Conservation (phyloP, 23 tunicate species). For the Diplosoma virens region DNA sequence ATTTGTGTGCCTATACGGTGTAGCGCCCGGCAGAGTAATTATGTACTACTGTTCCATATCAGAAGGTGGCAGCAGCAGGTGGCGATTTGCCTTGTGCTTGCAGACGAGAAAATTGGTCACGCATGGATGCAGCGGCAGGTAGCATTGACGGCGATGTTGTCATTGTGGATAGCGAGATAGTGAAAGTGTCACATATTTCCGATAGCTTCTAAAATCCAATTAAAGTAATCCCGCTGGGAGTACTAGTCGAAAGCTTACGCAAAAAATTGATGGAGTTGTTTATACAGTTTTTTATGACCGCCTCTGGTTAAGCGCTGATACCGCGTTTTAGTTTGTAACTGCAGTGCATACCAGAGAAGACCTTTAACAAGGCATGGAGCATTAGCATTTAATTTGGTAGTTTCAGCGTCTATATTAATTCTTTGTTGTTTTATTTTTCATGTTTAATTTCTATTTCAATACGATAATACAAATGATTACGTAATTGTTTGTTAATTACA, state of each 20-base stretch:
- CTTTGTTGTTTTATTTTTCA: constrained; percentile 24
- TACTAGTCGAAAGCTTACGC: constrained; percentile 29
- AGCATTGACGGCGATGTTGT: constrained; percentile 22
- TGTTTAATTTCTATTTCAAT: constrained; percentile 23
- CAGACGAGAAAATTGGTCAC: constrained; percentile 25
- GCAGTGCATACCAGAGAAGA: constrained; percentile 31
- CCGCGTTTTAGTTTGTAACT: constrained; percentile 29
- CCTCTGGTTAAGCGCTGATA: constrained; percentile 35
- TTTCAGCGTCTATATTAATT: constrained; percentile 29
- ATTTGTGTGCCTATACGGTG: constrained; percentile 28
- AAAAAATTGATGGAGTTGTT: constrained; percentile 26
- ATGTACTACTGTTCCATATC: constrained; percentile 26
- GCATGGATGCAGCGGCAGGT: constrained; percentile 27
- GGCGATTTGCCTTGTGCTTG: constrained; percentile 34
- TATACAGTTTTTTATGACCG: constrained; percentile 28
- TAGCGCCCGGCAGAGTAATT: constrained; percentile 23
- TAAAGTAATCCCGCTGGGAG: constrained; percentile 33
- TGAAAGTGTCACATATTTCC: constrained; percentile 21
- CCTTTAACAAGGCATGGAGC: constrained; percentile 33
- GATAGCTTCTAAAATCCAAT: constrained; percentile 31
- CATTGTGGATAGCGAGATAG: constrained; percentile 35
- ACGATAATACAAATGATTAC: constrained; percentile 18
- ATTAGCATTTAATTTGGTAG: constrained; percentile 30
- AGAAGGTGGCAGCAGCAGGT: constrained; percentile 26
- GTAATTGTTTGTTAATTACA: constrained; percentile 29